Evolutionary conservation across 2,113 vertebrate species (phyloP).

Genomic region (Cochlearius cochlearius): DNA sequence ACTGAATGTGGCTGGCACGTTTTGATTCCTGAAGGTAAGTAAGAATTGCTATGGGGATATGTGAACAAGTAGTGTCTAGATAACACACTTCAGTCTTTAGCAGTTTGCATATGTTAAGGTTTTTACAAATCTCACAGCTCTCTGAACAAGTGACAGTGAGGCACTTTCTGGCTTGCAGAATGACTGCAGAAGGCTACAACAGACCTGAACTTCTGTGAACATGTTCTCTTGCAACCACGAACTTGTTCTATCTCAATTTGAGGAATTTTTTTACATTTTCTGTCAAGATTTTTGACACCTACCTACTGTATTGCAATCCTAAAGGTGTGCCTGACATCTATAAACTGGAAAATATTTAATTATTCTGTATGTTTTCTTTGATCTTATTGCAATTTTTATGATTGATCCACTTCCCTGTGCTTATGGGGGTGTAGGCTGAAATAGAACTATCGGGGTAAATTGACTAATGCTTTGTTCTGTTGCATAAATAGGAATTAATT

Average conservation of each 20-base stretch:
- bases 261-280: neutral
- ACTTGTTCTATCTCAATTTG: neutral
- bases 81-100: neutral
- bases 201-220: neutral
- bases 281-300: neutral
- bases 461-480: neutral
- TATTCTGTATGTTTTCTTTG: neutral
- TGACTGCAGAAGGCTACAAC: neutral
- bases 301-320: neutral
- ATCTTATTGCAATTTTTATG: neutral
- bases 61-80: neutral
- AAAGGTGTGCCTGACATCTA: neutral
- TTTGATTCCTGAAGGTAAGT: neutral
- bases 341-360: neutral
- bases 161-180: neutral
- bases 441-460: neutral
- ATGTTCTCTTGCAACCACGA: neutral
- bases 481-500: neutral
- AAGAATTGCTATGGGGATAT: neutral
- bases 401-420: neutral
- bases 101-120: neutral
- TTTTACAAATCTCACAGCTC: neutral
- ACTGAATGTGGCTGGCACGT: neutral
- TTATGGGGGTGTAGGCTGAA: neutral
- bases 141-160: neutral